A percentile compares a stretch with the other conserved stretches of the same genome.
phyloP scores from a whole-genome alignment of 2,888 invertebrate species.

The Spilosoma lubricipeda region DNA sequence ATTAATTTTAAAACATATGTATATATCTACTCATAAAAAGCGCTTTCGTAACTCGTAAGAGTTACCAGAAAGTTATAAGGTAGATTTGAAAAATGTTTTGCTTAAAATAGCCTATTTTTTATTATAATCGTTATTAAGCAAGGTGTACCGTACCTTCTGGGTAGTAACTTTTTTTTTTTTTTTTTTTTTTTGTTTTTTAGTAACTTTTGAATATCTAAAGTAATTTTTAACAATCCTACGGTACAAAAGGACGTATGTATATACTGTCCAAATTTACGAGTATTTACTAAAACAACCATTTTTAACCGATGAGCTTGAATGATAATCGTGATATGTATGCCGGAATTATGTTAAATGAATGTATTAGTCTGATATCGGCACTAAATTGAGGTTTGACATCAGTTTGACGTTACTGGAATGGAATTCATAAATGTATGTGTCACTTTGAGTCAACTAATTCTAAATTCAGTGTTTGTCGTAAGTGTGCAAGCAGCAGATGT shows the following conservation, averaged over 20 bases:
- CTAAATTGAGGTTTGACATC: neutral
- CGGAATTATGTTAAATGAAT: neutral
- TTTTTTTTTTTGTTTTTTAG: too few relatives aligned
- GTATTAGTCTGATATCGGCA: neutral
- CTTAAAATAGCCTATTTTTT: neutral
- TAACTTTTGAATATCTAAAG: neutral
- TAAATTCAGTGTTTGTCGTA: slow-evolving; percentile 6
- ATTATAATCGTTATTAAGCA: neutral
- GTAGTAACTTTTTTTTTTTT: too few relatives aligned
- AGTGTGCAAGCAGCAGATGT: slow-evolving; percentile 11
- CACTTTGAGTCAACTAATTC: slow-evolving; percentile 4
- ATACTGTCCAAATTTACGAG: neutral
- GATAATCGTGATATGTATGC: neutral
- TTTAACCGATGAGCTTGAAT: neutral
- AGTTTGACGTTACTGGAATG: neutral
- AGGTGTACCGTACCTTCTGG: too few relatives aligned
- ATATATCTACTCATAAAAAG: too few relatives aligned
- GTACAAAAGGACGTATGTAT: neutral
- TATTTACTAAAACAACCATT: neutral
- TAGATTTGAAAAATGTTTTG: neutral
- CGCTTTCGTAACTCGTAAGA: neutral
- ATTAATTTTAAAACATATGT: neutral
- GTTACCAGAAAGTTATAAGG: neutral
- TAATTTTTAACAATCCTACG: neutral
- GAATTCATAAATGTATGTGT: neutral